phyloP scores from a whole-genome alignment of 2,113 vertebrate species.

The Phocoena phocoena region DNA sequence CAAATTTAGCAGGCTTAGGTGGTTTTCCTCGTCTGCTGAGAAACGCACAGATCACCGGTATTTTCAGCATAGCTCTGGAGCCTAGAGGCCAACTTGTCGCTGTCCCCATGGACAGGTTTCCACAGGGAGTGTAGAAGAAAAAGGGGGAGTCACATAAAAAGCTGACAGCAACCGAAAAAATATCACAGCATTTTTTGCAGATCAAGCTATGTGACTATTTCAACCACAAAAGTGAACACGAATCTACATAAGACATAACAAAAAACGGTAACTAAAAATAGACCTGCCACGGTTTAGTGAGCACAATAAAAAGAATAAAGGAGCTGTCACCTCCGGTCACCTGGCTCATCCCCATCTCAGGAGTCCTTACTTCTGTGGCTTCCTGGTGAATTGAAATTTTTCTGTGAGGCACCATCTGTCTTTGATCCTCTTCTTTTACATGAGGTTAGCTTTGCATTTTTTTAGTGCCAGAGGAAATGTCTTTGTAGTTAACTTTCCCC shows the following conservation, averaged over 20 bases:
- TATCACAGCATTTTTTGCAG: neutral
- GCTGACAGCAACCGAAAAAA: neutral
- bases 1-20: neutral
- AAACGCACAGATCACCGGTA: accelerated
- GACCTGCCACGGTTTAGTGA: accelerated
- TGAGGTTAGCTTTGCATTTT: neutral
- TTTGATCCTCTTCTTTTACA: neutral
- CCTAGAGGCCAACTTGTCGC: neutral
- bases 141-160: neutral
- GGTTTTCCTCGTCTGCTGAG: neutral
- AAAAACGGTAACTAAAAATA: neutral
- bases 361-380: neutral
- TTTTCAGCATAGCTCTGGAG: neutral
- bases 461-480: neutral
- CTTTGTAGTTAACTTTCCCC: neutral
- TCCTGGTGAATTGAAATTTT: neutral
- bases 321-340: neutral
- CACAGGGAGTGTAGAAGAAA: neutral
- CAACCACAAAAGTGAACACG: neutral
- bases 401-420: neutral
- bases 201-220: neutral
- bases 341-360: accelerated
- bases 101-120: accelerated
- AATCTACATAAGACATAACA: accelerated
- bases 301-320: neutral